Base-by-base conservation (phyloP, 2,888 invertebrate genomes). In the Eilema griseolum region DNA sequence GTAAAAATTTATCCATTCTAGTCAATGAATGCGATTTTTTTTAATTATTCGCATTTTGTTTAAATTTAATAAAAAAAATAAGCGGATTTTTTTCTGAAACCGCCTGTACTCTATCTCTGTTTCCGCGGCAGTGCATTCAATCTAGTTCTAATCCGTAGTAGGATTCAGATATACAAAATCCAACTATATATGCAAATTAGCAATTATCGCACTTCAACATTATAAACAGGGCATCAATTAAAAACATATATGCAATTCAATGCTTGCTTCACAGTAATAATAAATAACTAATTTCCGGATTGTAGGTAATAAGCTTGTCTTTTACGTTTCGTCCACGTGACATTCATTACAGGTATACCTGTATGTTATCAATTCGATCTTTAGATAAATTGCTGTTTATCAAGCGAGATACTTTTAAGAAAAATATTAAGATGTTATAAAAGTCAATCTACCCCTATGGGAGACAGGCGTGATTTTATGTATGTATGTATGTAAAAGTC, bases 261-360 rank as follows among this genome's bases (percentile, higher is more conserved):
- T 52, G 52, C 52, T 52, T n/a, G 10, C 52, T 52, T 52, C 52
- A n/a, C n/a, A 52, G 52, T 52, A 46, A 52, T n/a, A n/a, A 52
- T 52, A 52, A 20, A 52, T 52, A 52, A 52, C 7, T 20, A 7
- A 46, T 52, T 52, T 52, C 52, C n/a, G 52, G n/a, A 10, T 52
- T 52, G 52, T 52, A n/a, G n/a, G n/a, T n/a, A n/a, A 52, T 52
- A 52, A 52, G n/a, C n/a, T 52, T 52, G 52, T 52, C n/a, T n/a
- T n/a, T n/a, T n/a, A 52, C 20, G 1, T 46, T 20, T 46, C 20
- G 46, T 46, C 46, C 46, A 20, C 20, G 46, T 46, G 46, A 20
- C 20, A 46, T 46, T 7, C 7, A 46, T 7, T 20, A 16, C 4
- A 16, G 37, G 37, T 41, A 3, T 41, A 46, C 16, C 41, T 41